Evolutionary conservation across 2,113 vertebrate species (phyloP).

Genomic region (Oncorhynchus nerka): DNA sequence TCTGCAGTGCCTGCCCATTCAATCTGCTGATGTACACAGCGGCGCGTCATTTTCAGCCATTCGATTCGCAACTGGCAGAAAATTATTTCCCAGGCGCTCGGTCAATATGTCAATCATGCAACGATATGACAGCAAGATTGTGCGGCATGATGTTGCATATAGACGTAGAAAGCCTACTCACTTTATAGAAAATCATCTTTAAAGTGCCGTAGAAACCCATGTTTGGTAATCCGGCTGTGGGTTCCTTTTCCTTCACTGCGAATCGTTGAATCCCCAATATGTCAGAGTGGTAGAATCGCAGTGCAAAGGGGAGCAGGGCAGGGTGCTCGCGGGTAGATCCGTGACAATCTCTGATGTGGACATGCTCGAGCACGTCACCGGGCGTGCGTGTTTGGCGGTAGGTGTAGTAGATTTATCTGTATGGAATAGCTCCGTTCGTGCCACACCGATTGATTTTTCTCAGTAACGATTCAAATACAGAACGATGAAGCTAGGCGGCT

Average conservation of each 20-base stretch:
- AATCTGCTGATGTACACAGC: slow-evolving; percentile 44
- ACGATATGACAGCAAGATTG: not conserved
- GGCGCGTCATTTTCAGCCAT: slow-evolving; percentile 49
- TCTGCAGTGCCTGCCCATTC: slow-evolving; percentile 65
- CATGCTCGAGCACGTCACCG: slow-evolving; percentile 90
- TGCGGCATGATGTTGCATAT: not conserved
- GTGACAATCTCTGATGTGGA: slow-evolving; percentile 83
- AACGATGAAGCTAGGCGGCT: slow-evolving; percentile 54
- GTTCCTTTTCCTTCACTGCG: slow-evolving; percentile 72
- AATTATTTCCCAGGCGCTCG: slow-evolving; percentile 7
- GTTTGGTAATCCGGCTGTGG: slow-evolving; percentile 71
- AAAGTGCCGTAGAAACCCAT: slow-evolving; percentile 99
- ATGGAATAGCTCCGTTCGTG: slow-evolving; percentile 59
- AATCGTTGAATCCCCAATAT: slow-evolving; percentile 69
- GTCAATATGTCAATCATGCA: slow-evolving; percentile 11
- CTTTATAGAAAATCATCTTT: slow-evolving; percentile 99
- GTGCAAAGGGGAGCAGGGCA: slow-evolving; percentile 70
- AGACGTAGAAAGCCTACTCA: slow-evolving; percentile 75
- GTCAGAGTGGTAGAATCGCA: slow-evolving; percentile 67
- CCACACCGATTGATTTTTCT: slow-evolving; percentile 60
- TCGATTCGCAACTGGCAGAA: slow-evolving; percentile 16
- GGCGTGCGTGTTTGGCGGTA: slow-evolving; percentile 55
- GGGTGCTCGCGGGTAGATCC: slow-evolving; percentile 85
- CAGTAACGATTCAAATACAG: slow-evolving; percentile 54
- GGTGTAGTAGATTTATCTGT: slow-evolving; percentile 63